Evolutionary conservation across 2,113 vertebrate species (phyloP), one percentile per base, ranked within the genome.

Genomic region (Odocoileus hemionus): DNA sequence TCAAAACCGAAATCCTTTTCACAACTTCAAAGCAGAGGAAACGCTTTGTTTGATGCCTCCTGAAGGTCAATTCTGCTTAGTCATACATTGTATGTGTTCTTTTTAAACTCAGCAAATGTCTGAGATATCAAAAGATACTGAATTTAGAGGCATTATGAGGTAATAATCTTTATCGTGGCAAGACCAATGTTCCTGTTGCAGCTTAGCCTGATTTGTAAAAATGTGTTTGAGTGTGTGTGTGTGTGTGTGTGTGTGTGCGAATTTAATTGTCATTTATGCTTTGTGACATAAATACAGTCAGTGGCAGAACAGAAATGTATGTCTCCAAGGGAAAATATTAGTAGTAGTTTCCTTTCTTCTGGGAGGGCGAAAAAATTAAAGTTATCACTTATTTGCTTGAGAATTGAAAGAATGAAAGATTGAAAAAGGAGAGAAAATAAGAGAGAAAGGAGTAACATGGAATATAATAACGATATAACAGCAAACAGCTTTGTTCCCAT

Each of bases 21-120:
- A 86, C 7, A 95, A 78, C 17, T 93, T 94, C 39, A 97, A 92
- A 96, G 87, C 4, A 50, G 33, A 58, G 11, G 50, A 95, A 92
- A 80, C 67, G 21, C n/a, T 79, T 70, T 45, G 3, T 39, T 60
- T 89, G 61, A 3, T 93, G 25, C 25, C 25, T 91, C 12, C 15
- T 93, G 30, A 54, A 78, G 47, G 47, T 96, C 67, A 85, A 2
- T 39, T 94, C 70, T 96, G 54, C 54, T 95, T 57, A 85, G 25
- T 86, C 67, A 86, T 82, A 50, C 6, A 43, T 25, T 82, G 1
- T 89, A 47, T 57, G 30, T 28, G 70, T 57, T 93, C 52, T 89
- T 91, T 91, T 70, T 78, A 88, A 93, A 84, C 64, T 82, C 33
- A 50, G 55, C 43, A 89, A 89, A 61, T 79, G 17, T 87, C 70